These are phyloP conservation scores for Philhelius pedissequus DNA, from an alignment of 2,888 invertebrate species.

Conservation along the genomic window DNA sequence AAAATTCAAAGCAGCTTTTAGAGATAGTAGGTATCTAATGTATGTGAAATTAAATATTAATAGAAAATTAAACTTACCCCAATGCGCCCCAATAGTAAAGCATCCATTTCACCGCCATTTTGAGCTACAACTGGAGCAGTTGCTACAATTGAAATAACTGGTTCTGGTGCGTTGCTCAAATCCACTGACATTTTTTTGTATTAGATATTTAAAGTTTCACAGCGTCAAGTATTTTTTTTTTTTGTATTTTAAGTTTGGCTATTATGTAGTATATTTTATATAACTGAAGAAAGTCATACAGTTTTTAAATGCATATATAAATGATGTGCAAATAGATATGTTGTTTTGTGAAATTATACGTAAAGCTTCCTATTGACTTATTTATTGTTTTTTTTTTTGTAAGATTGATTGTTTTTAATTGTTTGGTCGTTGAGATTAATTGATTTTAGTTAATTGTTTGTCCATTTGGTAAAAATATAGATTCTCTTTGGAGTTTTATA, in stretches of 20 bases:
- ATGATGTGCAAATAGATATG: slow-evolving; percentile 66
- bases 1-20: slow-evolving; percentile 45
- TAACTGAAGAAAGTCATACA: slow-evolving; percentile 1
- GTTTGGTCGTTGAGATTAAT: slow-evolving; percentile 47
- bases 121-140: slow-evolving; percentile 76
- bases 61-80: slow-evolving; percentile 82
- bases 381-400: not conserved
- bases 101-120: slow-evolving; percentile 88
- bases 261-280: slow-evolving; percentile 4
- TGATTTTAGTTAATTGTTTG: not conserved
- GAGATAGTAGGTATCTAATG: slow-evolving; percentile 52
- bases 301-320: slow-evolving; percentile 44
- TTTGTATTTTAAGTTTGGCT: not conserved
- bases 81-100: slow-evolving; percentile 86
- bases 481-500: not conserved
- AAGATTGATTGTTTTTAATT: not conserved
- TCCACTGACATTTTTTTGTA: slow-evolving; percentile 75
- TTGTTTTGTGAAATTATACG: slow-evolving; percentile 5
- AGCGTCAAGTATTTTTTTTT: slow-evolving; percentile 16
- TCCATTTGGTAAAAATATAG: not conserved
- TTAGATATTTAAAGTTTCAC: slow-evolving; percentile 12
- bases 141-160: slow-evolving; percentile 77
- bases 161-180: slow-evolving; percentile 75
- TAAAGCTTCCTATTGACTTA: slow-evolving; percentile 57
- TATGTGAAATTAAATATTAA: slow-evolving; percentile 23